phyloP scores from a whole-genome alignment of 37 sponge, comb jelly and placozoan genomes.

The Cliona cf. orientalis region DNA sequence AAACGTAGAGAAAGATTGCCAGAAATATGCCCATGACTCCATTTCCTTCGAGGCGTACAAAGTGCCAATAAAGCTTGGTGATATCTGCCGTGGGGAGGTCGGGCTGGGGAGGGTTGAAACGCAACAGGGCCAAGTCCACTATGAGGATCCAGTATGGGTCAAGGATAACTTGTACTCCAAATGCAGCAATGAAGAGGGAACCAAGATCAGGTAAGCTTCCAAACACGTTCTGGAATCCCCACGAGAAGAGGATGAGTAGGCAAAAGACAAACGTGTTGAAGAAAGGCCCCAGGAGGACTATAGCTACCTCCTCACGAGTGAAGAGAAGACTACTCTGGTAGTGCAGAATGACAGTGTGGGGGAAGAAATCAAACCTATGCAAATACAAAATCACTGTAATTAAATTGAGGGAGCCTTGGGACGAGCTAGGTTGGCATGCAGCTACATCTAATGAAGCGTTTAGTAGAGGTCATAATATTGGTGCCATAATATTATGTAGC shows the following conservation, averaged over 20 bases:
- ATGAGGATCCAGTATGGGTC: background rate
- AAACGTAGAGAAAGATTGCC: background rate
- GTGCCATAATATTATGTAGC: conserved; percentile 1
- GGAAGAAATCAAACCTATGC: conserved; percentile 11
- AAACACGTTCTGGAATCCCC: background rate
- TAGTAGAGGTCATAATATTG: background rate
- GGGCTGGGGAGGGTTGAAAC: background rate
- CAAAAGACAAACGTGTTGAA: conserved; percentile 6
- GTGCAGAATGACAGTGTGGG: conserved; percentile 17
- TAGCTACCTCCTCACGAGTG: background rate
- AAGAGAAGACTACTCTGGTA: conserved; percentile 13
- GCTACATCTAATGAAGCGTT: background rate
- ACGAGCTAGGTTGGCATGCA: background rate
- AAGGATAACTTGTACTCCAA: background rate
- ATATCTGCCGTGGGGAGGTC: background rate
- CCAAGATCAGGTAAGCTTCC: background rate
- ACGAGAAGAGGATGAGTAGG: conserved; percentile 5
- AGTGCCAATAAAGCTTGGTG: conserved; percentile 8
- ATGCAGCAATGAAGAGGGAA: background rate
- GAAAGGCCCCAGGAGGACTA: conserved; percentile 14
- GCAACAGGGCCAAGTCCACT: background rate
- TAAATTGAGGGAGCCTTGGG: background rate
- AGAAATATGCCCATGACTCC: background rate
- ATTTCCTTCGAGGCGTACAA: background rate
- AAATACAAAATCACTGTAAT: too few species aligned